Base-by-base conservation (phyloP, 1,140 invertebrate genomes). In the Sinella curviseta region DNA sequence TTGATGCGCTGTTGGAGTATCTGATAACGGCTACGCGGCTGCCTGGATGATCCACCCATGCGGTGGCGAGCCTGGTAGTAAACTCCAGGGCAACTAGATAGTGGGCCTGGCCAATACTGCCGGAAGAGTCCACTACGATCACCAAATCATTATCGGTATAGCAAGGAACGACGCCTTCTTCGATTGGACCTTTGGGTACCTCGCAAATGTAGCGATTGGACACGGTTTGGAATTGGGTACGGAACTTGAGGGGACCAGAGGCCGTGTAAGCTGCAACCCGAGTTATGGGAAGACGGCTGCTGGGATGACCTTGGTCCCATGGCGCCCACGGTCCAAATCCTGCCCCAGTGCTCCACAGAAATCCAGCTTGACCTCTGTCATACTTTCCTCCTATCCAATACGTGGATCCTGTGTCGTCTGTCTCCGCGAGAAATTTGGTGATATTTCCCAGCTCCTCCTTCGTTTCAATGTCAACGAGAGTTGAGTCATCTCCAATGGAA, bases 101-200 rank as follows among this genome's bases (percentile, higher is more conserved):
- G 24, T 78, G 31, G 0, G n/a, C 24, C 20, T 24, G 0, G 0
- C 65, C 67, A 34, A 78, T 78, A 33, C 77, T 78, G 24, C 65
- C 77, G 16, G 77, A 78, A 24, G 77, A 78, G 36, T 78, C 77
- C 17, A 78, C 20, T 4, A 78, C 77, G 31, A 78, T 73, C 0
- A 78, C 65, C 0, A 78, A 30, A 26, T 78, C 77, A 28, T 74
- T 78, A n/a, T 60, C 65, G 2, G 0, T 0, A 30, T 73, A 78
- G 28, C 77, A 78, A 0, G 77, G 77, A 17, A 17, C 57, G 3
- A n/a, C 57, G 3, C 24, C 57, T 26, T 60, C 57, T 17, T 26
- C 57, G 24, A 60, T 26, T 60, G 12, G 12, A 17, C 57, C 57
- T 8, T 3, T 12, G 8, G 3, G 8, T n/a, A 60, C 24, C 24